These are phyloP conservation scores for Dendrolimus kikuchii DNA, from an alignment of 1,140 invertebrate species.

Conservation along the genomic window DNA sequence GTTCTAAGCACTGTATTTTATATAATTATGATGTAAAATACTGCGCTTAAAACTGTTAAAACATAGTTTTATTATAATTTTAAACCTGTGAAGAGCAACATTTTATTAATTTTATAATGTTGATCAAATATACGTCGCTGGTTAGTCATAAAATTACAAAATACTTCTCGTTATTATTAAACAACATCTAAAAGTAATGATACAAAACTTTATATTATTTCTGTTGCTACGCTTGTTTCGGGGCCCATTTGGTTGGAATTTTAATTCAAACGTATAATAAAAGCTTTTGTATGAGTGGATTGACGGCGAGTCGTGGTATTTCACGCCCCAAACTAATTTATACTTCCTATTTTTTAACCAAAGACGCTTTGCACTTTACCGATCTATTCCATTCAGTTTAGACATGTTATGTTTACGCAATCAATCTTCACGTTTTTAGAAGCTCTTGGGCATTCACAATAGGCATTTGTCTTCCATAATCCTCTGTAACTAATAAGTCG, in stretches of 20 bases:
- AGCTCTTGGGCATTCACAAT: background rate
- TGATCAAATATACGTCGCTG: too few relatives aligned
- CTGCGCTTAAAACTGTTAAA: too few relatives aligned
- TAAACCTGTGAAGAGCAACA: too few relatives aligned
- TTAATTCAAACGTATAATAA: constrained; percentile 33
- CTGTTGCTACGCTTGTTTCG: constrained; percentile 4
- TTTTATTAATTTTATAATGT: too few relatives aligned
- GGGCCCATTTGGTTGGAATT: constrained; percentile 30
- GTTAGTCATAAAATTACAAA: too few relatives aligned
- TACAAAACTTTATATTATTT: background rate
- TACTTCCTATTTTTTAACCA: constrained; percentile 22
- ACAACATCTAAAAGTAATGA: background rate
- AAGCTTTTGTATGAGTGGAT: constrained; percentile 28
- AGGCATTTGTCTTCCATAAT: background rate
- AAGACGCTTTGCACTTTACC: constrained; percentile 7
- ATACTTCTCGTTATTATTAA: too few relatives aligned
- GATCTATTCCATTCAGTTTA: constrained; percentile 4
- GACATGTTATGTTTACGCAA: constrained; percentile 6
- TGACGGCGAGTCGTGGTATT: constrained; percentile 30
- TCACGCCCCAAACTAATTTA: constrained; percentile 40
- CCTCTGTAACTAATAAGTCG: too few relatives aligned
- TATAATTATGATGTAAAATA: too few relatives aligned
- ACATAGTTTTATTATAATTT: too few relatives aligned
- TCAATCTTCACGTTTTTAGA: constrained; percentile 1
- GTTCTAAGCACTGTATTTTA: too few relatives aligned